Conservation (phyloP, 1,140 invertebrate genomes). For the Alviniconcha marisindica region DNA sequence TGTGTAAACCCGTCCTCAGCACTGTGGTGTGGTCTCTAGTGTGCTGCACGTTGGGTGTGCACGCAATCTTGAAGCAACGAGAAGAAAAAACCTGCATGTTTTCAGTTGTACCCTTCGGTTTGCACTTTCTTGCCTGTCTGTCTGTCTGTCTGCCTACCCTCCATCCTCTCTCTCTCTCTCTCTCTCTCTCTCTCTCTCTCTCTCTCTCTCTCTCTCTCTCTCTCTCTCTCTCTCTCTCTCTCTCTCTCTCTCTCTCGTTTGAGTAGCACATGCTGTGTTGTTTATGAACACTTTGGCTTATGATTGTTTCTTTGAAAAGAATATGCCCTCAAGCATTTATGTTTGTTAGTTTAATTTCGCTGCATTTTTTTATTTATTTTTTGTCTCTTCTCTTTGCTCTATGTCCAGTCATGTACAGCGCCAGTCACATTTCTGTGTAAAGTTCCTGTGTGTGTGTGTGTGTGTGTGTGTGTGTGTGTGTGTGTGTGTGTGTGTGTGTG, state of each 20-base stretch:
- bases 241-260: constrained; percentile 6
- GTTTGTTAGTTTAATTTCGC: background rate
- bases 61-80: too few relatives aligned
- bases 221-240: constrained; percentile 34
- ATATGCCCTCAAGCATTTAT: too few relatives aligned
- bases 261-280: constrained; percentile 7
- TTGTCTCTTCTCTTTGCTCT: background rate
- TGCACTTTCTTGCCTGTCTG: constrained; percentile 7
- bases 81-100: too few relatives aligned
- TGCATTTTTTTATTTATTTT: background rate
- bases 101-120: too few relatives aligned
- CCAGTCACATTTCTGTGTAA: background rate
- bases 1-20: too few relatives aligned
- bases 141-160: constrained; percentile 18
- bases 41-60: too few relatives aligned
- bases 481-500: constrained; percentile 17
- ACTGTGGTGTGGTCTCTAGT: too few relatives aligned
- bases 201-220: constrained; percentile 38
- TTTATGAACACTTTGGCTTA: background rate
- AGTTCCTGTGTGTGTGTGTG: background rate
- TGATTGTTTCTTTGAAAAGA: background rate
- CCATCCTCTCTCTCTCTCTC: background rate
- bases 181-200: constrained; percentile 40
- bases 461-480: constrained; percentile 15
- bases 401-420: background rate